Percentiles rank a stretch among this genome's conserved stretches.
phyloP scores from a whole-genome alignment of 2,797 vertebrate genomes.

The Saxicola maurus region DNA sequence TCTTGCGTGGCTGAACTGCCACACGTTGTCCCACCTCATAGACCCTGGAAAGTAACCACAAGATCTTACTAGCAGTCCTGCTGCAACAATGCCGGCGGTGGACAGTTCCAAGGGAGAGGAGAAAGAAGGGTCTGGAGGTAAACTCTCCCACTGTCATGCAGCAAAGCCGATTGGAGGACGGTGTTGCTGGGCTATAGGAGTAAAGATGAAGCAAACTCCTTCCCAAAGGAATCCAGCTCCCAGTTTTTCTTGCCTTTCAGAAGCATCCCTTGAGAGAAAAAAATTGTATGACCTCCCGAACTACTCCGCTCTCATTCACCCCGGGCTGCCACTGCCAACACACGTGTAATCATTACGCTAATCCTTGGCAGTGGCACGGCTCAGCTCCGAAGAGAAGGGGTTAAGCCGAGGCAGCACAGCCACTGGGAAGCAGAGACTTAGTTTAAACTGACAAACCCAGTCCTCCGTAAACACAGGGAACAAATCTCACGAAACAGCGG shows the following conservation, averaged over 20 bases:
- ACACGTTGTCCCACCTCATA: neutral
- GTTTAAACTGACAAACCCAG: constrained; percentile 48
- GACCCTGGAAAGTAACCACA: neutral
- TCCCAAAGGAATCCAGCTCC: constrained; percentile 44
- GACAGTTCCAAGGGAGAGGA: constrained; percentile 19
- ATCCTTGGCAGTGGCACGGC: neutral
- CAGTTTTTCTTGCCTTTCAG: constrained; percentile 10
- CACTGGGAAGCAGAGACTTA: constrained; percentile 21
- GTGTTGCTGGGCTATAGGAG: constrained; percentile 65
- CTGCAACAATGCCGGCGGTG: neutral
- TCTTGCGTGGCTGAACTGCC: neutral
- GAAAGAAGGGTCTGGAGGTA: constrained; percentile 32
- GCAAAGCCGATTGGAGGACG: constrained; percentile 49
- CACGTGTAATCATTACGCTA: neutral
- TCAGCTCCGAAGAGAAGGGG: constrained; percentile 25
- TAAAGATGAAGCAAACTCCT: constrained; percentile 50
- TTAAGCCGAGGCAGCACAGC: constrained; percentile 33
- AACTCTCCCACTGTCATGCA: constrained; percentile 52
- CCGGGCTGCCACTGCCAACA: neutral
- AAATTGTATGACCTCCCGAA: neutral
- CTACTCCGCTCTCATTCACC: neutral
- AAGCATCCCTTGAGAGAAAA: constrained; percentile 29
- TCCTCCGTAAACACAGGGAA: constrained; percentile 17
- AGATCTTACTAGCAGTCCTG: constrained; percentile 13
- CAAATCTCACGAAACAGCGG: neutral